Percentiles rank a stretch among this genome's conserved stretches.
phyloP scores from a whole-genome alignment of 2,888 invertebrate species.

The Carterocephalus palaemon region DNA sequence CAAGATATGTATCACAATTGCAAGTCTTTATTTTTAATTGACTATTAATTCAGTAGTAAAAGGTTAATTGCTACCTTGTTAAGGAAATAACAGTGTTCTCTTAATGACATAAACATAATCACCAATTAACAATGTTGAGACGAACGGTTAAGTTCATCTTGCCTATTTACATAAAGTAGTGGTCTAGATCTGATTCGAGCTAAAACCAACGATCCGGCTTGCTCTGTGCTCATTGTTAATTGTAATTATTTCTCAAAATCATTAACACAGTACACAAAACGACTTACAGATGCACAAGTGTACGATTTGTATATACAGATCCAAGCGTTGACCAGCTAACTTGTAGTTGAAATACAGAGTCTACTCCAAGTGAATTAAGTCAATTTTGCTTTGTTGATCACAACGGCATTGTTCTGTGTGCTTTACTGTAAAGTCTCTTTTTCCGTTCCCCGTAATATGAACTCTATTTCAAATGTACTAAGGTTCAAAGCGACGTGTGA shows the following conservation, averaged over 20 bases:
- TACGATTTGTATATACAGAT: conserved; percentile 18
- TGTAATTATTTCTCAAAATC: conserved; percentile 36
- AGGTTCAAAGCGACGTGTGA: conserved; percentile 16
- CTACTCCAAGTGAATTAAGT: not conserved
- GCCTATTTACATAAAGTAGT: conserved; percentile 8
- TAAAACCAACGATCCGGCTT: conserved; percentile 30
- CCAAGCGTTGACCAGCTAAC: conserved; percentile 10
- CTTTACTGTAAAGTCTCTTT: conserved; percentile 21
- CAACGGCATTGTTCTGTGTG: conserved; percentile 25
- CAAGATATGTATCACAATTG: too few relatives aligned
- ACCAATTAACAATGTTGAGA: not conserved
- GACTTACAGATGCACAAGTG: conserved; percentile 8
- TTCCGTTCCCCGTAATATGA: conserved; percentile 12
- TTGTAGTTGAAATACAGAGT: conserved; percentile 1
- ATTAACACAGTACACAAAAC: conserved; percentile 31
- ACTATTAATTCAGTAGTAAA: too few relatives aligned
- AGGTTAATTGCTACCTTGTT: too few relatives aligned
- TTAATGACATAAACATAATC: not conserved
- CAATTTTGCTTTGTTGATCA: conserved; percentile 1
- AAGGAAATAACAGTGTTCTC: not conserved
- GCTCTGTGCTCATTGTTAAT: conserved; percentile 34
- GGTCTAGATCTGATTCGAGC: conserved; percentile 10
- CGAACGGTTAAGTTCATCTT: not conserved
- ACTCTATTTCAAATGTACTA: conserved; percentile 18
- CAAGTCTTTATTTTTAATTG: too few relatives aligned